Evolutionary conservation across 1,140 invertebrate species (phyloP), one percentile per base, ranked within the genome.

Genomic region (Euglossa dilemma): DNA sequence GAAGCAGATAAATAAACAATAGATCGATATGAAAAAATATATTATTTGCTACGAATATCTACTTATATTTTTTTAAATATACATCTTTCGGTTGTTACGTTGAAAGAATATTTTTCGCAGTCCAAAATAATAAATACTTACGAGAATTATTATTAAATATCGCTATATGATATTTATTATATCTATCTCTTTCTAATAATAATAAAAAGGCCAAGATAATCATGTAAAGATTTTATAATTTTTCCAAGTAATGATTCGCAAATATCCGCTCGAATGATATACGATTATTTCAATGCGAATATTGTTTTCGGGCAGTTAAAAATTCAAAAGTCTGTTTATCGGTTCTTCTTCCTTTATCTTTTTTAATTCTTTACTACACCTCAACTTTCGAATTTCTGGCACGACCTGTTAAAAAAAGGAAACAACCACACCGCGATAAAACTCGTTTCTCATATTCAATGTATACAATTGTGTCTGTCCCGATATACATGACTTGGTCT

Each of bases 341-440:
- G 12, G 8, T 20, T 25, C 8, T 67, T 67, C 9, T 12, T 36
- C 20, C 14, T 45, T 69, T 25, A 11, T 14, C n/a, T 25, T 36
- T 72, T n/a, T 25, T 12, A 1, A 56, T 23, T 56, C 11, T 45
- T n/a, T 12, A 6, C 20, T 64, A 20, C 23, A n/a, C 50, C 18
- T 54, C 59, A 23, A 73, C 57, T 80, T 80, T 80, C 70, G 36
- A 80, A 45, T 74, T 52, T 59, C 18, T 36, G 16, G 3, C 47
- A 4, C 28, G 45, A 11, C 3, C 25, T 28, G 18, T 57, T 23
- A 52, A 73, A 45, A 80, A 47, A 64, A 69, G 28, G 16, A 72
- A 61, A 61, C 45, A 72, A 72, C 9, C 45, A 28, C 54, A 80
- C 47, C 36, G 36, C 66, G 59, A 74, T 80, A 64, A 80, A 74